Evolutionary conservation across 2,888 invertebrate genomes (phyloP), one percentile per base, ranked within the genome.

Genomic region (Carcina quercana): DNA sequence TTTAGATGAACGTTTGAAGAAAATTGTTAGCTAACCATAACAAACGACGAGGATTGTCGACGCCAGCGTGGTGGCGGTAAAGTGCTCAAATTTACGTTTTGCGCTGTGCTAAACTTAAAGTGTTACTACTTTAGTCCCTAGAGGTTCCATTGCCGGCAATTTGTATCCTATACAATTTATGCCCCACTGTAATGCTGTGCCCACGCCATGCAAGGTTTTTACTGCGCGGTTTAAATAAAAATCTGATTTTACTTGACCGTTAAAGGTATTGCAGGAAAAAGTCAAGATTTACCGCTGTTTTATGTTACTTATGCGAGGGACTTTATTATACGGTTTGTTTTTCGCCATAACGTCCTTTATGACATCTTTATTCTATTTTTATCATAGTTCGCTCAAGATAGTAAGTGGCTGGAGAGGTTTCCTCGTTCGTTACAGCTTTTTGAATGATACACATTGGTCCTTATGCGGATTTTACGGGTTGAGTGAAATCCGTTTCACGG

Each of bases 291-390:
- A 24, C 5, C 8, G 10, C 20, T n/a, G 1, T 20, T 20, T 20
- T 20, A 20, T 20, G 20, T 20, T 10, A 20, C n/a, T 8, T n/a
- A n/a, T 19, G n/a, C 19, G n/a, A 19, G 2, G 7, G n/a, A 6
- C 3, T 22, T 3, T 22, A n/a, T 42, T 43, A 55, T 50, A 52
- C 47, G 54, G 51, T 50, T 53, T 52, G 55, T 53, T 57, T 56
- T 54, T 57, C 47, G 52, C 51, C 50, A 51, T 59, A n/a, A n/a
- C n/a, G n/a, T n/a, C n/a, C n/a, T n/a, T n/a, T n/a, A n/a, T n/a
- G n/a, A n/a, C n/a, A n/a, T n/a, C n/a, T n/a, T n/a, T n/a, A n/a
- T n/a, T n/a, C n/a, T n/a, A n/a, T n/a, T n/a, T n/a, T n/a, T n/a
- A n/a, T n/a, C n/a, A n/a, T n/a, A n/a, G n/a, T n/a, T n/a, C n/a